A percentile compares a stretch with the other conserved stretches of the same genome.
phyloP scores from a whole-genome alignment of 1,140 invertebrate genomes.

The Scaptodrosophila lebanonensis region DNA sequence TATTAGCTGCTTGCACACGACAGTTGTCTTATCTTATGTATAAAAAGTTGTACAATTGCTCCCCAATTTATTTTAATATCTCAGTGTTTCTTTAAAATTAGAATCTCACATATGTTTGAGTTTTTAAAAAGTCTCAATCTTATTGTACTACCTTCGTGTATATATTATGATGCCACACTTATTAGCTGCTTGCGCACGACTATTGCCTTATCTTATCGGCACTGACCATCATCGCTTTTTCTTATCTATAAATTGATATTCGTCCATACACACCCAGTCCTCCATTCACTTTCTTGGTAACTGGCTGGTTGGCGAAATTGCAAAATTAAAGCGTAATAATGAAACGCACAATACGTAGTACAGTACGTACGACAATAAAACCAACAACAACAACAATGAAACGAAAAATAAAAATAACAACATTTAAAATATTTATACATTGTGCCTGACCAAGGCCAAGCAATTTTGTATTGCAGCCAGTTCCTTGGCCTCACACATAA shows the following conservation, averaged over 20 bases:
- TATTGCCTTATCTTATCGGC: too few relatives aligned
- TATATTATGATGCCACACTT: too few relatives aligned
- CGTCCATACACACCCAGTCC: conserved; percentile 56
- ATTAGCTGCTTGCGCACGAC: too few relatives aligned
- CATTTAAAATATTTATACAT: conserved; percentile 69
- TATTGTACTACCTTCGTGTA: too few relatives aligned
- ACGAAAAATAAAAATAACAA: conserved; percentile 42
- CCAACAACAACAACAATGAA: conserved; percentile 14
- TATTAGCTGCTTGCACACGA: too few relatives aligned
- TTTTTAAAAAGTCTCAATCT: too few relatives aligned
- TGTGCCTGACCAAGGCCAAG: conserved; percentile 72
- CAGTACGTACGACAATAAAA: conserved; percentile 21
- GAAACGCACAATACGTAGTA: conserved; percentile 38
- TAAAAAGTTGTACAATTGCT: too few relatives aligned
- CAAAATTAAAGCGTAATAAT: conserved; percentile 60
- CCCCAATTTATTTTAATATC: too few relatives aligned
- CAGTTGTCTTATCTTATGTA: too few relatives aligned
- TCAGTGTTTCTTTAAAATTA: too few relatives aligned
- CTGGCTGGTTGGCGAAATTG: conserved; percentile 48
- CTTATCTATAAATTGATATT: conserved; percentile 57
- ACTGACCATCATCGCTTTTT: too few relatives aligned
- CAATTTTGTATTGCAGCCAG: conserved; percentile 68
- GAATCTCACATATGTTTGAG: too few relatives aligned
- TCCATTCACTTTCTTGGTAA: conserved; percentile 61
- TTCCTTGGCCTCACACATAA: conserved; percentile 57